phyloP scores from a whole-genome alignment of 2,113 vertebrate genomes.

The Cathartes aura region DNA sequence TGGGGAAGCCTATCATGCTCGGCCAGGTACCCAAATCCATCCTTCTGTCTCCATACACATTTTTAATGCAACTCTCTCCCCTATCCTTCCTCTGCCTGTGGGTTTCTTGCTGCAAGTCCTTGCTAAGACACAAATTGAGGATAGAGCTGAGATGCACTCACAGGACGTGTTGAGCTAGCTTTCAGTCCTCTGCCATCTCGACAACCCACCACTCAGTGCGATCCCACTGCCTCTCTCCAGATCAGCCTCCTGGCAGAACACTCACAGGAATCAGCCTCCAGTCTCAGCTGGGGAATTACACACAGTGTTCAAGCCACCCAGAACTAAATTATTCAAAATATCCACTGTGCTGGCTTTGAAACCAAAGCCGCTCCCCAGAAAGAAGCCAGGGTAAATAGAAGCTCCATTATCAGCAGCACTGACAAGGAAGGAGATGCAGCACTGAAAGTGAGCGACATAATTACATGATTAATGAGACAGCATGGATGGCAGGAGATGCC shows the following conservation, averaged over 20 bases:
- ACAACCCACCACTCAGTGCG: background rate
- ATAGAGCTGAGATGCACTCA: background rate
- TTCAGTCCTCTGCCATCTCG: background rate
- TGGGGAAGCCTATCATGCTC: background rate
- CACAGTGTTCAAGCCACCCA: background rate
- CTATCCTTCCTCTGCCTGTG: background rate
- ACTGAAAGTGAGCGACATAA: conserved; percentile 32
- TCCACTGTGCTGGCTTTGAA: conserved; percentile 44
- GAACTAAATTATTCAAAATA: conserved; percentile 65
- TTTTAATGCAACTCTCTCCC: background rate
- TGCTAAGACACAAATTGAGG: background rate
- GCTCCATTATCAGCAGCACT: conserved; percentile 1
- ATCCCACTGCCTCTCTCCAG: background rate
- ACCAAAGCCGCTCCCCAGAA: background rate
- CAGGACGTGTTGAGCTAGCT: background rate
- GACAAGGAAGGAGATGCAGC: conserved; percentile 10
- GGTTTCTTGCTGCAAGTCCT: background rate
- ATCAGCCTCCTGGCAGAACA: conserved; percentile 13
- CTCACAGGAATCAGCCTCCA: background rate
- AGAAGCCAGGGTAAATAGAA: conserved; percentile 7
- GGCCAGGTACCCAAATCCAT: background rate
- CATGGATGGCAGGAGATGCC: conserved; percentile 44
- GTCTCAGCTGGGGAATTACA: background rate
- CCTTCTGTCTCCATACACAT: background rate
- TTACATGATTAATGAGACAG: conserved; percentile 13